Percentiles rank a stretch among this genome's conserved stretches.
phyloP scores from a whole-genome alignment of 1,140 invertebrate genomes.

The Papilio polytes region DNA sequence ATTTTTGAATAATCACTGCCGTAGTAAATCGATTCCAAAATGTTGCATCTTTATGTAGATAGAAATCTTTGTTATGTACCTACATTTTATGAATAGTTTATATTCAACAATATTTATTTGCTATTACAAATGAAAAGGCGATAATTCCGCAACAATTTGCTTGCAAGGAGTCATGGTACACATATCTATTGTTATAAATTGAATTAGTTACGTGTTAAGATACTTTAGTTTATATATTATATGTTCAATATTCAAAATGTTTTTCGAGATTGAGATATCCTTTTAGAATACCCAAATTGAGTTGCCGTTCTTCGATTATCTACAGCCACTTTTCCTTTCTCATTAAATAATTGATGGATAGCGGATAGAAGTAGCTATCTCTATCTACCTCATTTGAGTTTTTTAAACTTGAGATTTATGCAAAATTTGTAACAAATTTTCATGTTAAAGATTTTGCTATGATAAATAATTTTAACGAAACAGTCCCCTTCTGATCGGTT shows the following conservation, averaged over 20 bases:
- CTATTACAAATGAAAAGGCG: constrained; percentile 34
- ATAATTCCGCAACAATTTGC: constrained; percentile 40
- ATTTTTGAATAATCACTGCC: not conserved
- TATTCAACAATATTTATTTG: constrained; percentile 33
- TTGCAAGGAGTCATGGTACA: constrained; percentile 41
- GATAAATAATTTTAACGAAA: not conserved
- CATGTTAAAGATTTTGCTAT: too few relatives aligned
- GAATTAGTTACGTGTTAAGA: constrained; percentile 37
- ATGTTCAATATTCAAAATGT: not conserved
- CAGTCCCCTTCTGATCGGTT: not conserved
- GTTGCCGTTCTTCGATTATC: not conserved
- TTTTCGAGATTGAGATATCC: not conserved
- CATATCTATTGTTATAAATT: constrained; percentile 37
- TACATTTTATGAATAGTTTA: constrained; percentile 15
- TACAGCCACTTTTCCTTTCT: not conserved
- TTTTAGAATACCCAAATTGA: not conserved
- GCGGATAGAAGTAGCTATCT: not conserved
- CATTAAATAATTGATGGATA: not conserved
- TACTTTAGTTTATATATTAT: not conserved
- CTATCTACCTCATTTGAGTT: not conserved
- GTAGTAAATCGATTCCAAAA: not conserved
- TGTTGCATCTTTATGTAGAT: constrained; percentile 32
- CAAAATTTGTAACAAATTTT: constrained; percentile 74
- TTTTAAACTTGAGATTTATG: constrained; percentile 7
- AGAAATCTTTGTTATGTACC: not conserved